Conservation (phyloP, 1,140 invertebrate species). For the Caerostris extrusa region DNA sequence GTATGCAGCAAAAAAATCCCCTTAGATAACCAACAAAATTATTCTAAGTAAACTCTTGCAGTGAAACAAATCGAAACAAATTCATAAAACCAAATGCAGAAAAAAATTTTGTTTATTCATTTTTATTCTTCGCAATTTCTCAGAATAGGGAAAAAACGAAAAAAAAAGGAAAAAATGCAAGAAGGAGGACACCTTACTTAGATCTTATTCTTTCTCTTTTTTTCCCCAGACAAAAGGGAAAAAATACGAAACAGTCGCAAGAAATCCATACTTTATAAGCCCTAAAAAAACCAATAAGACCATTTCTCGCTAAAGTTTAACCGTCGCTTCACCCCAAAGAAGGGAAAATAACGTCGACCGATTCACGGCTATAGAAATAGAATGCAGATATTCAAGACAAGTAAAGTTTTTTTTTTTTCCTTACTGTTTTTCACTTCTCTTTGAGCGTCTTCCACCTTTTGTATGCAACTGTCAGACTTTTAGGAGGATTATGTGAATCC, state of each 20-base stretch:
- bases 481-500: background rate
- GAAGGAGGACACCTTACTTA: background rate
- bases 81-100: background rate
- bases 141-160: background rate
- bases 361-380: background rate
- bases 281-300: conserved; percentile 32
- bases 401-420: background rate
- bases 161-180: background rate
- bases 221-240: too few species aligned
- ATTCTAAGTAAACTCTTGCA: background rate
- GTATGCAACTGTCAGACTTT: conserved; percentile 32
- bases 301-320: conserved; percentile 11
- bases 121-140: background rate
- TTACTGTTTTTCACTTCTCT: background rate
- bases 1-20: too few species aligned
- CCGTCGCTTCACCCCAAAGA: background rate
- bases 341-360: too few species aligned
- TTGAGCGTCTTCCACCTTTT: background rate
- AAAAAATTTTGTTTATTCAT: too few species aligned
- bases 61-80: background rate
- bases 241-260: background rate
- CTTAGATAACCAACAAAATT: background rate
- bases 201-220: background rate
- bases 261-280: conserved; percentile 16
- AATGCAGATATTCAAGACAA: conserved; percentile 9